A percentile compares a stretch with the other conserved stretches of the same genome.
Evolutionary conservation across 2,797 vertebrate species (phyloP).

Genomic region (Pantherophis alleghaniensis): DNA sequence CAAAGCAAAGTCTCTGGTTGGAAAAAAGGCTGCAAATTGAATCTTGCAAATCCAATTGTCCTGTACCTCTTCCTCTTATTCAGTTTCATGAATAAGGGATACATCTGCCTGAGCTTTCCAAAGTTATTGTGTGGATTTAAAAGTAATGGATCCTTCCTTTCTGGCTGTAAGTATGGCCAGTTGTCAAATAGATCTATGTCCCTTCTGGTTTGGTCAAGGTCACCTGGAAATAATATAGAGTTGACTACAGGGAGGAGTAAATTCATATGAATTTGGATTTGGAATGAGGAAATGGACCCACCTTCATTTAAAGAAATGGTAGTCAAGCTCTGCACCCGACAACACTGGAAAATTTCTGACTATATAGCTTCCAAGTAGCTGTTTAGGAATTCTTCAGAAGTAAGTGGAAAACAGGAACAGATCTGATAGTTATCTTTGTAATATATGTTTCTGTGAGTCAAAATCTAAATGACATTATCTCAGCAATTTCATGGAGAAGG

Average conservation of each 20-base stretch:
- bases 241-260: background rate
- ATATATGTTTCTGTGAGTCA: background rate
- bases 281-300: background rate
- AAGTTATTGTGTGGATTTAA: background rate
- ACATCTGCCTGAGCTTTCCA: background rate
- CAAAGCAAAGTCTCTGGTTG: background rate
- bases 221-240: background rate
- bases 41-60: background rate
- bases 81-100: background rate
- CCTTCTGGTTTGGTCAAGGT: background rate
- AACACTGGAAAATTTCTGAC: background rate
- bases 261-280: background rate
- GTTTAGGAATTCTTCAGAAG: background rate
- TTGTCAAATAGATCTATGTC: background rate
- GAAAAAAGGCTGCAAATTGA: background rate
- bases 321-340: background rate
- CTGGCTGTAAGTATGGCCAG: background rate
- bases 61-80: background rate
- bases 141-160: background rate
- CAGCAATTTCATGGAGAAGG: background rate
- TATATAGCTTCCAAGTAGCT: background rate
- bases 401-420: background rate
- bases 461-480: background rate
- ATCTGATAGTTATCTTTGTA: background rate
- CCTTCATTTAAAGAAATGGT: background rate